Evolutionary conservation across 2,888 invertebrate genomes (phyloP), one percentile per base, ranked within the genome.

Genomic region (Macrostomum cliftonense): DNA sequence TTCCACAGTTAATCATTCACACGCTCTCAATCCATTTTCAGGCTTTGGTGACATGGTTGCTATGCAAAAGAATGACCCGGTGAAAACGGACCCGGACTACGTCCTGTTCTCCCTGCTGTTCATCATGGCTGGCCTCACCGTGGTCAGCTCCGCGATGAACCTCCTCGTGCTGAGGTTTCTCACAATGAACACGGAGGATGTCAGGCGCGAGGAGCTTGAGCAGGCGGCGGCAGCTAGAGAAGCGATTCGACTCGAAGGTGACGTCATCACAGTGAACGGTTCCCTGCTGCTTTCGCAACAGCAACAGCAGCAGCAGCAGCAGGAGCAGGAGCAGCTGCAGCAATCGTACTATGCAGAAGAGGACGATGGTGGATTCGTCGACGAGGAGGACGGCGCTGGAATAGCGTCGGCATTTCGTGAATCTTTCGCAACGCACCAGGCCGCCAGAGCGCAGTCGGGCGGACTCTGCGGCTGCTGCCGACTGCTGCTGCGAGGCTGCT

Each of bases 41-140:
- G 73, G 95, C 57, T 97, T 97, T 73, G 97, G 95, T 52, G 97
- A 97, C 73, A 95, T 88, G 82, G 97, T 97, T 55, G 97, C 95
- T 36, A 76, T 97, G 49, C 77, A 89, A 79, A 91, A 93, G 62
- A 86, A 93, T 64, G 83, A 88, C 71, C 89, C 91, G 0, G 72
- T 95, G 47, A 84, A 86, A 56, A 82, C 82, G 58, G 83, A 89
- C 67, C 93, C 93, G 0, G 88, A 93, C 47, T 95, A 97, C 70
- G 95, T 97, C 39, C 87, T 89, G 0, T 77, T 97, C 57, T 89
- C 89, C 65, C 76, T 97, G 55, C 85, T 97, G 36, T 97, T 97
- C 72, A 97, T 97, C 55, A 77, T 97, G n/a, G 93, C 95, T 64
- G 97, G 97, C 0, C 75, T 97, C 59, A 93, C 95, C 0, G 93